Evolutionary conservation across 2,888 invertebrate species (phyloP), one percentile per base, ranked within the genome.

Genomic region (Mylabris sibirica): DNA sequence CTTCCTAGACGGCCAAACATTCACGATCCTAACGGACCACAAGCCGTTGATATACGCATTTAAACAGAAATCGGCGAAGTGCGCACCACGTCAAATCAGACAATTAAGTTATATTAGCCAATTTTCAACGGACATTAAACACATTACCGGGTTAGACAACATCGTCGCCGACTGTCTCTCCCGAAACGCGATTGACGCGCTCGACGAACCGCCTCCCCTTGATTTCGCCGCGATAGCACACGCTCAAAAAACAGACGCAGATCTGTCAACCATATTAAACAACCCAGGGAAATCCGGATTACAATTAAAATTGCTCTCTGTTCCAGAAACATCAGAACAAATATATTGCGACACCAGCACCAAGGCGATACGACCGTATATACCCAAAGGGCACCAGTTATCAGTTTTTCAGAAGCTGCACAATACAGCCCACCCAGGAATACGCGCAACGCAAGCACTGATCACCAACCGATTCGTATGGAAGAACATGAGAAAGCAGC

Each of bases 381-480:
- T 38, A 2, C 38, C 38, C 3, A 11, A 14, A 5, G 12, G 14
- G 1, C 14, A 38, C 38, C 38, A 38, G 6, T 1, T 3, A 3
- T 4, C 14, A 5, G 38, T 38, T 1, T 38, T 38, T 38, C 12
- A 1, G 1, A 38, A 38, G 14, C 14, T 38, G 1, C 38, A 38
- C 14, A 38, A 38, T 14, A 38, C 14, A 4, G 38, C 77, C 4
- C 83, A 82, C 64, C 79, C 81, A 6, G 80, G 81, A 0, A 65
- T 70, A 0, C 73, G 73, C 0, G 79, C 79, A 0, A 63, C 64
- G 1, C 77, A 75, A 26, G 2, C 34, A n/a, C 41, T 84, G 1
- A 74, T 85, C 0, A 61, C 79, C 0, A 59, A 81, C 30, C 75
- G 82, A 0, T 85, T 76, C 59, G 80, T 85, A 0, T 85, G 84